phyloP scores from a whole-genome alignment of 2,113 vertebrate species.

The Podocnemis expansa region DNA sequence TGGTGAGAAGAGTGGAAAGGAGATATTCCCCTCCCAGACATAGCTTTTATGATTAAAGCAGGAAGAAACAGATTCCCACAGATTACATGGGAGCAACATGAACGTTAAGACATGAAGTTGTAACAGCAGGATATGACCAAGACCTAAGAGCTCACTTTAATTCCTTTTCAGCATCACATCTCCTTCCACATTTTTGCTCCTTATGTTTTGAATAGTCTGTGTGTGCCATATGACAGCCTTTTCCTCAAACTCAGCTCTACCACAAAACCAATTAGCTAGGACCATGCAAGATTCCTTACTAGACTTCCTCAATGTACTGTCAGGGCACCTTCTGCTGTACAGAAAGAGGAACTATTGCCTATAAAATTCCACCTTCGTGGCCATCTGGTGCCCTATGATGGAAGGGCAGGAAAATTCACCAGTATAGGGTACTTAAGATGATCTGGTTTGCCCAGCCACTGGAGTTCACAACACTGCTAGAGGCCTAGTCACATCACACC shows the following conservation, averaged over 20 bases:
- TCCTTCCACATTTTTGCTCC: not conserved
- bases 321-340: not conserved
- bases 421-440: not conserved
- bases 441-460: rapidly evolving
- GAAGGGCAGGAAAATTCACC: not conserved
- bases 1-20: not conserved
- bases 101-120: not conserved
- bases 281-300: not conserved
- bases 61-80: not conserved
- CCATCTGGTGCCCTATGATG: not conserved
- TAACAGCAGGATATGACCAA: not conserved
- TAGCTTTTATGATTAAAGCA: not conserved
- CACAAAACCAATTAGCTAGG: not conserved
- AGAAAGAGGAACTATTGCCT: not conserved
- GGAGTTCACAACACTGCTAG: rapidly evolving
- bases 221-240: not conserved
- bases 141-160: not conserved
- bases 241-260: not conserved
- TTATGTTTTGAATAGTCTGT: not conserved
- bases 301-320: not conserved
- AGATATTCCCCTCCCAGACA: not conserved
- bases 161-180: not conserved
- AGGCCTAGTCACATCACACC: not conserved
- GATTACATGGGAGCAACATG: not conserved
- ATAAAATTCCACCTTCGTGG: not conserved